Base-by-base conservation (phyloP, 2,113 vertebrate species). In the Crocuta crocuta region DNA sequence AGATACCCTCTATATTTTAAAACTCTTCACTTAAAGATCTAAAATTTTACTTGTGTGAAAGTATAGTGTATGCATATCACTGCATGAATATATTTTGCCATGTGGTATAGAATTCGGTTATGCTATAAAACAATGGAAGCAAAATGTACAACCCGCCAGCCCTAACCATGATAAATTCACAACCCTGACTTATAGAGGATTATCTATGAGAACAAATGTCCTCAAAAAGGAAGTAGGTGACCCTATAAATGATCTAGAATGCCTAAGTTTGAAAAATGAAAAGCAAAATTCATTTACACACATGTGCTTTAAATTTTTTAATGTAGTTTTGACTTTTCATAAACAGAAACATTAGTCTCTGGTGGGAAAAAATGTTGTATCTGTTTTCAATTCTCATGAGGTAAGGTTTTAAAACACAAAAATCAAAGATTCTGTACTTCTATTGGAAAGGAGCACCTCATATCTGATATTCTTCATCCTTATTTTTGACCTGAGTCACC, bases 201-300 rank as follows among this genome's bases (percentile, higher is more conserved):
- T 96, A 98, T 92, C 95, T 97, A 96, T 95, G 94, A 98, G 76
- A 97, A 98, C 97, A 97, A 97, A 97, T 87, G 10, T 33, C 8
- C 5, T 19, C n/a, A 58, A 90, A 80, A 98, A 97, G 71, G 97
- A 98, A 98, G 94, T 97, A 93, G 50, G 95, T 97, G 48, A 88
- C 96, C 97, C 86, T 97, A 92, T 85, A 97, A 98, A 97, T 97
- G 96, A 97, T 97, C 96, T 98, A 97, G 98, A 98, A 98, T 98
- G 84, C 97, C 97, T 95, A 95, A 96, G 97, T 98, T 98, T 98
- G 98, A 98, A 98, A 98, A 98, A 98, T 94, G 74, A 66, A 95
- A 98, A 97, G 65, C 90, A 96, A 95, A 97, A 17, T 53, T 81
- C 48, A 39, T 84, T 97, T 98, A 98, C 97, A 98, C 79, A 94